Conservation (phyloP, 2,797 vertebrate species). For the Phaenicophaeus curvirostris region DNA sequence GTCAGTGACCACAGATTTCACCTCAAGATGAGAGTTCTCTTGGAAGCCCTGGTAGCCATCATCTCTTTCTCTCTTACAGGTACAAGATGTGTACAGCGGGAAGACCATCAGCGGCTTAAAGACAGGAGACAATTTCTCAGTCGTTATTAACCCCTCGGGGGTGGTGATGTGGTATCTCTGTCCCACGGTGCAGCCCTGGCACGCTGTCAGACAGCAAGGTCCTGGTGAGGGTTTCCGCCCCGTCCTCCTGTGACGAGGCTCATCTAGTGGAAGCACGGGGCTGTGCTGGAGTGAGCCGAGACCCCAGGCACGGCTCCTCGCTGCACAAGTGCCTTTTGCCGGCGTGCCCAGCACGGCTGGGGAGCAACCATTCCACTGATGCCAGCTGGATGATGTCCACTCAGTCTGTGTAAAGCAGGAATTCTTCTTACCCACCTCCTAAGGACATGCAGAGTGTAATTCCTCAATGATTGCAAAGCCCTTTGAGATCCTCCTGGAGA, state of each 20-base stretch:
- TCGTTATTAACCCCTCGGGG: conserved; percentile 88
- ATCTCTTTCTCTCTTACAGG: conserved; percentile 71
- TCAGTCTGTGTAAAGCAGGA: fast-evolving
- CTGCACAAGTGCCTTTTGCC: not conserved
- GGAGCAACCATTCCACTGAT: not conserved
- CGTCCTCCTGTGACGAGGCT: not conserved
- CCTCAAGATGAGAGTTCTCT: not conserved
- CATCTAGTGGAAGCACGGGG: not conserved
- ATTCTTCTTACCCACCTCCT: not conserved
- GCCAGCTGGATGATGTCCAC: not conserved
- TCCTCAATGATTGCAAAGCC: not conserved
- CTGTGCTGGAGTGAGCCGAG: not conserved
- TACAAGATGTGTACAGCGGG: conserved; percentile 81
- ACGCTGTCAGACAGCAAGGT: not conserved
- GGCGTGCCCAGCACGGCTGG: not conserved
- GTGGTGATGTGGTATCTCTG: conserved; percentile 93
- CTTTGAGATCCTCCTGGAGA: not conserved
- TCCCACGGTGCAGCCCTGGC: conserved; percentile 10
- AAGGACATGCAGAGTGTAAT: not conserved
- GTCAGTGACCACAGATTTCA: not conserved
- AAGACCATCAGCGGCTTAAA: conserved; percentile 71
- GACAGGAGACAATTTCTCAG: conserved; percentile 80
- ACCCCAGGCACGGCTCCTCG: fast-evolving
- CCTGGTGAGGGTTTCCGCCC: fast-evolving
- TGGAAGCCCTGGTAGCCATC: not conserved